These are phyloP conservation scores for Sebastes wilsoni DNA, from an alignment of 2,797 vertebrate species.

Conservation along the genomic window DNA sequence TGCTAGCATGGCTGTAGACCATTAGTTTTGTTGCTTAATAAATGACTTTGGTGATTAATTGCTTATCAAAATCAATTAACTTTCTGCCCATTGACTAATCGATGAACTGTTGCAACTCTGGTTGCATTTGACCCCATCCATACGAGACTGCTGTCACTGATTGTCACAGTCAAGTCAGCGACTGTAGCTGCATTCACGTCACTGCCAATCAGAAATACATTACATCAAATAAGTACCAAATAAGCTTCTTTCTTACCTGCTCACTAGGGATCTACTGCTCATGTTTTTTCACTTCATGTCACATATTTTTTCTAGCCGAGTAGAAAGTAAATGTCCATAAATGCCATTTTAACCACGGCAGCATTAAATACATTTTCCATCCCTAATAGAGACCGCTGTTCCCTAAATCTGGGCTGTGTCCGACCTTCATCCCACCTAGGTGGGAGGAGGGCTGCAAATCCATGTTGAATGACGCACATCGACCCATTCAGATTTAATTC, in stretches of 20 bases:
- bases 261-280: not conserved
- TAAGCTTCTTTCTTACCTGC: not conserved
- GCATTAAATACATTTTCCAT: not conserved
- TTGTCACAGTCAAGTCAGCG: not conserved
- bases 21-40: not conserved
- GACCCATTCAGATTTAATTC: slow-evolving; percentile 25
- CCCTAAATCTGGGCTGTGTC: not conserved
- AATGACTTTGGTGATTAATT: slow-evolving; percentile 15
- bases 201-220: not conserved
- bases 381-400: not conserved
- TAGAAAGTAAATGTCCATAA: slow-evolving; percentile 9
- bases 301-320: not conserved
- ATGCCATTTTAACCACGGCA: not conserved
- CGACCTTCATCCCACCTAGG: slow-evolving; percentile 13
- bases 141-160: not conserved
- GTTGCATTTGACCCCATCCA: not conserved
- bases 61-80: not conserved
- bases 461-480: slow-evolving; percentile 4
- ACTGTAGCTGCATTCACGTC: not conserved
- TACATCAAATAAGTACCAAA: not conserved
- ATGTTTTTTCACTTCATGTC: not conserved
- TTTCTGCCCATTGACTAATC: not conserved
- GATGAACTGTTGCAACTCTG: not conserved
- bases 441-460: not conserved
- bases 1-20: not conserved